A percentile compares a stretch with the other conserved stretches of the same genome.
Conservation (phyloP, 2,113 vertebrate genomes). For the Oryzias melastigma region DNA sequence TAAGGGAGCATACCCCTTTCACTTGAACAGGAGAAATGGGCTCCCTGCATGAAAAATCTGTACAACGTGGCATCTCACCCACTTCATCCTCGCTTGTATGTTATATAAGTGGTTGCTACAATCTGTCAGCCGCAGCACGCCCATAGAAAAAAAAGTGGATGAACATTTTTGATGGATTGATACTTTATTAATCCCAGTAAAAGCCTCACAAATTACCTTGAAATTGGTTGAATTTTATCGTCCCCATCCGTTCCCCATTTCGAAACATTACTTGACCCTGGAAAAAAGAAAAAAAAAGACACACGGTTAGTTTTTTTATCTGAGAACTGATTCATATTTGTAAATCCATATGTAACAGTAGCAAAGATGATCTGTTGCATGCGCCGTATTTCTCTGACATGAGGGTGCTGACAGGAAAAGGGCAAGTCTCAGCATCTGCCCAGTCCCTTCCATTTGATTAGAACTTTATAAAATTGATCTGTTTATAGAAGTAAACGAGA, state of each 20-base stretch:
- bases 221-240: constrained; percentile 98
- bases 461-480: constrained; percentile 58
- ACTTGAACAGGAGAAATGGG: no score
- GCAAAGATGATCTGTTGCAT: constrained; percentile 38
- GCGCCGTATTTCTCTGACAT: constrained; percentile 18
- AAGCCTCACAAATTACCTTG: constrained; percentile 83
- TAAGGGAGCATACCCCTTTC: no score
- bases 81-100: no score
- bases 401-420: constrained; percentile 37
- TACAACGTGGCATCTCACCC: no score
- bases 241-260: constrained; percentile 98
- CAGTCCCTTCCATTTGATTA: constrained; percentile 54
- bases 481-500: constrained; percentile 62
- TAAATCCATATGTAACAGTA: constrained; percentile 2
- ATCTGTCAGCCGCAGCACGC: no score
- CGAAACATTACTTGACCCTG: constrained; percentile 99
- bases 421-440: constrained; percentile 28
- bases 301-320: neutral
- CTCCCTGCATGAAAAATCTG: no score
- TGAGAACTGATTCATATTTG: neutral
- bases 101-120: no score
- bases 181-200: no score
- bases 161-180: no score
- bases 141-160: no score
- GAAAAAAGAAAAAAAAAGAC: constrained; percentile 41